Evolutionary conservation across 2,113 vertebrate genomes (phyloP).

Genomic region (Pardalotus punctatus): DNA sequence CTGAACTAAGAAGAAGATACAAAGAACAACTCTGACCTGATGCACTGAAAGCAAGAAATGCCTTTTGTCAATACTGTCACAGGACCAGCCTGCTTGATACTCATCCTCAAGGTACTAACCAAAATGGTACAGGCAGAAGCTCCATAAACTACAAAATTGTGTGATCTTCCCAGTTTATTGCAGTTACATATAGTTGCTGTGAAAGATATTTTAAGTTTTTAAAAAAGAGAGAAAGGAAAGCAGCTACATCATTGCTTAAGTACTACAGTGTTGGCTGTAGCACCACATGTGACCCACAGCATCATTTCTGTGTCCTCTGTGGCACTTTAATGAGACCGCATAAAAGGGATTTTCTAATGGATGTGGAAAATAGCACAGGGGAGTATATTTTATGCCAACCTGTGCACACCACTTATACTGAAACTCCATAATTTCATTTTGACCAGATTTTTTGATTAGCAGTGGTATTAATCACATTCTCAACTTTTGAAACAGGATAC

Average conservation of each 20-base stretch:
- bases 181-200: not conserved
- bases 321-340: not conserved
- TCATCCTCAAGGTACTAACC: not conserved
- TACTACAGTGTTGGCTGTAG: not conserved
- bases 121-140: not conserved
- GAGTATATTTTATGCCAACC: not conserved
- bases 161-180: not conserved
- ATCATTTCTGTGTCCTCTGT: not conserved
- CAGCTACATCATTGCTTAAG: not conserved
- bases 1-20: not conserved
- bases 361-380: not conserved
- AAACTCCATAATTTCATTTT: not conserved
- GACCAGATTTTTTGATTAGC: not conserved
- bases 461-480: not conserved
- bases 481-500: not conserved
- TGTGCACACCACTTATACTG: not conserved
- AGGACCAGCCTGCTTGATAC: not conserved
- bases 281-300: not conserved
- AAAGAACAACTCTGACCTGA: not conserved
- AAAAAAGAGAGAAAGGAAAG: not conserved
- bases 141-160: not conserved
- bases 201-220: not conserved
- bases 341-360: not conserved
- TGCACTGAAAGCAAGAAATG: not conserved
- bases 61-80: not conserved